Percentiles rank a stretch among this genome's conserved stretches.
Conservation (phyloP, 37 sponge, comb jelly and placozoan genomes). For the Axinella damicornis region DNA sequence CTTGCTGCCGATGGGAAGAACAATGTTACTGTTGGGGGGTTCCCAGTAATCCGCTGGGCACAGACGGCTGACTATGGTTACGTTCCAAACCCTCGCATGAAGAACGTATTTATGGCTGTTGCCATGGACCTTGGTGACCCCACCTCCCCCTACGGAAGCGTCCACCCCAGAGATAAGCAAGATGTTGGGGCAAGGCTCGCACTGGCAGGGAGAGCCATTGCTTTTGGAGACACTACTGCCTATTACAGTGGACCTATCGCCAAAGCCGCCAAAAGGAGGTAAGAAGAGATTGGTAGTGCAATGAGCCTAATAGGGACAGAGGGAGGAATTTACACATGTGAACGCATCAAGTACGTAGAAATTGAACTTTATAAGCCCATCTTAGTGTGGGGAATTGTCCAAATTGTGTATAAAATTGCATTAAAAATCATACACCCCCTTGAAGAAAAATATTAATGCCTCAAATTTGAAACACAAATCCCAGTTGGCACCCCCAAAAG, state of each 20-base stretch:
- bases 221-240: conserved; percentile 16
- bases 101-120: conserved; percentile 84
- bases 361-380: no score
- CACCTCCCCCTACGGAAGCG: conserved; percentile 67
- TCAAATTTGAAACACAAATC: no score
- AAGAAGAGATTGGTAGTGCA: no score
- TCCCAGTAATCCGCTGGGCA: conserved; percentile 67
- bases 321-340: no score
- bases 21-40: conserved; percentile 52
- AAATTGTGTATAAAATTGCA: no score
- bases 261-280: background rate
- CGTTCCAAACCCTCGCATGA: conserved; percentile 60
- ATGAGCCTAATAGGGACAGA: no score
- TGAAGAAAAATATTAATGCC: no score
- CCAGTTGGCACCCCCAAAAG: no score
- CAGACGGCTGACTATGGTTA: conserved; percentile 68
- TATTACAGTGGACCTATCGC: conserved; percentile 61
- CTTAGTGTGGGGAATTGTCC: no score
- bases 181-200: conserved; percentile 61
- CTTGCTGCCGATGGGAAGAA: conserved; percentile 47
- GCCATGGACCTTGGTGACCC: conserved; percentile 86
- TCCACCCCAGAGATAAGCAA: conserved; percentile 78
- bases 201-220: conserved; percentile 46
- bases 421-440: no score
- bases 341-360: no score